Percentiles rank a stretch among this genome's conserved stretches.
These are phyloP conservation scores for Platygyra sinensis DNA, from an alignment of 64 coral and sea anemone species.

Conservation along the genomic window DNA sequence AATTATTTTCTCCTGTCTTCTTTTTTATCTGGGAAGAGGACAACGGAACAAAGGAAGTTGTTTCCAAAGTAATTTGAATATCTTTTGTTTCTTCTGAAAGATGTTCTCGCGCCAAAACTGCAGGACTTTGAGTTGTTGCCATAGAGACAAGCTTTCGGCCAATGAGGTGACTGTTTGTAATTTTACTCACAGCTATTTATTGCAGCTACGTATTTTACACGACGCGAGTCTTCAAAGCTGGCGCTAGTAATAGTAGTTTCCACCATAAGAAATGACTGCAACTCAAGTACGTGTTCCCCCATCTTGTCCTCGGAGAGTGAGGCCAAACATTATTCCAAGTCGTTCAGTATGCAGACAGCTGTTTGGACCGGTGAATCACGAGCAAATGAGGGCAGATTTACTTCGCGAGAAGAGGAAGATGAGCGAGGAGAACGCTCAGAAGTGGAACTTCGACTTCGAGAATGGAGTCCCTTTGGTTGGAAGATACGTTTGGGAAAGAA, in stretches of 20 bases:
- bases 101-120: constrained; percentile 59
- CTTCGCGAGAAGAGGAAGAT: constrained; percentile 43
- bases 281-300: background rate
- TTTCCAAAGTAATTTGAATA: background rate
- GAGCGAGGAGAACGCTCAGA: constrained; percentile 12
- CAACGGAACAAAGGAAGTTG: constrained; percentile 26
- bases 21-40: background rate
- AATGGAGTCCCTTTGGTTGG: constrained; percentile 52
- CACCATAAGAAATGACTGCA: constrained; percentile 3
- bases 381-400: constrained; percentile 35
- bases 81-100: background rate
- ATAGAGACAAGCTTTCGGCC: constrained; percentile 21
- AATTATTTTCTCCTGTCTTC: background rate
- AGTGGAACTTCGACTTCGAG: constrained; percentile 87
- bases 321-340: constrained; percentile 35
- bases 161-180: constrained; percentile 38
- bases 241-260: background rate
- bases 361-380: constrained; percentile 68
- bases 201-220: background rate
- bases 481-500: constrained; percentile 53
- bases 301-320: background rate
- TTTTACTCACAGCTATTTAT: constrained; percentile 52
- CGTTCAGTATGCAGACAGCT: constrained; percentile 39
- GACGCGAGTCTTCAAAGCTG: background rate
- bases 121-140: background rate